Conservation (phyloP, 2,888 invertebrate species). For the Rhagonycha lutea region DNA sequence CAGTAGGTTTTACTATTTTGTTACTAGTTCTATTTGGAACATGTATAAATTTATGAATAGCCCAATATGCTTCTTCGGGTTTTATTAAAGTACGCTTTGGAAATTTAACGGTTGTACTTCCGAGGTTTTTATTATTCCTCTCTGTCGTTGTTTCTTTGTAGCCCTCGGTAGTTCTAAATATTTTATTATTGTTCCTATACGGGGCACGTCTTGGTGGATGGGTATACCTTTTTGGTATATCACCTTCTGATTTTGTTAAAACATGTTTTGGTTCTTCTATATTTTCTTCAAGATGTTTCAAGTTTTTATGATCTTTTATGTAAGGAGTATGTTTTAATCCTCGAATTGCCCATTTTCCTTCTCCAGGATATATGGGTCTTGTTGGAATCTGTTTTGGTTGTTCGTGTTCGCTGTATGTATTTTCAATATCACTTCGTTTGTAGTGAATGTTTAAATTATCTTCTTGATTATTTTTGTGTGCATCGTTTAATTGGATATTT, state of each 20-base stretch:
- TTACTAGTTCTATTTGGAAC: not conserved
- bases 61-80: not conserved
- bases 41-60: not conserved
- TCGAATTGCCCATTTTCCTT: constrained; percentile 49
- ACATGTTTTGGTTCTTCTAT: not conserved
- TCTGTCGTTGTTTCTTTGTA: constrained; percentile 53
- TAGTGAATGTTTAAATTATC: not conserved
- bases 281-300: not conserved
- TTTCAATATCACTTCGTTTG: constrained; percentile 1
- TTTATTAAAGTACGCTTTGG: constrained; percentile 46
- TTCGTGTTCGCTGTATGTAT: constrained; percentile 39
- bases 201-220: not conserved
- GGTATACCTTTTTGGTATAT: not conserved
- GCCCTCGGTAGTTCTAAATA: constrained; percentile 32
- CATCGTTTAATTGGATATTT: constrained; percentile 24
- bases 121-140: constrained; percentile 43
- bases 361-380: constrained; percentile 51
- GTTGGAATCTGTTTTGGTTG: constrained; percentile 45
- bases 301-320: constrained; percentile 23
- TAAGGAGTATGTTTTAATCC: constrained; percentile 47
- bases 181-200: not conserved
- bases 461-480: not conserved
- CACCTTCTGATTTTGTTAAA: not conserved
- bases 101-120: constrained; percentile 45
- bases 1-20: not conserved